phyloP scores from a whole-genome alignment of 1,140 invertebrate species.

The Oncopeltus fasciatus region DNA sequence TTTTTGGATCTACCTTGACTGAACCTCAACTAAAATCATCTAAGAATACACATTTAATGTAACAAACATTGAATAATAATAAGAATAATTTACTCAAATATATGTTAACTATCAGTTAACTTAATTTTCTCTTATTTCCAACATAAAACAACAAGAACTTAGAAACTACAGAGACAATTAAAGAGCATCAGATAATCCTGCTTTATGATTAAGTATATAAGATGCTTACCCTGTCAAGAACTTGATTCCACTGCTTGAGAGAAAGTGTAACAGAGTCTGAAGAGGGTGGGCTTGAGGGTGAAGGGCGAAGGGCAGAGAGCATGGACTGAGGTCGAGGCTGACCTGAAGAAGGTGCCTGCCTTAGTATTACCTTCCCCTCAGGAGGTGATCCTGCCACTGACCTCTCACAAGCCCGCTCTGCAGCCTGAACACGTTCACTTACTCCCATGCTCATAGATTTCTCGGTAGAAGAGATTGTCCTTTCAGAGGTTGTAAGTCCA shows the following conservation, averaged over 20 bases:
- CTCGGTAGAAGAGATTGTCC: not conserved
- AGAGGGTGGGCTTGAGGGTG: not conserved
- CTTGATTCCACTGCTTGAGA: conserved; percentile 18
- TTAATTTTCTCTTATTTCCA: too few relatives aligned
- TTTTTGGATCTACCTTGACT: too few relatives aligned
- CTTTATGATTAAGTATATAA: too few relatives aligned
- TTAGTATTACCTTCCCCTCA: not conserved
- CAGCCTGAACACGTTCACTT: not conserved
- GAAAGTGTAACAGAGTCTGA: conserved; percentile 15
- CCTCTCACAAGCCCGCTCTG: not conserved
- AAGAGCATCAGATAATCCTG: too few relatives aligned
- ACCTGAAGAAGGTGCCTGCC: not conserved
- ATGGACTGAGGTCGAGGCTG: conserved; percentile 4
- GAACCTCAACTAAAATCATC: too few relatives aligned
- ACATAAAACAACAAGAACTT: too few relatives aligned
- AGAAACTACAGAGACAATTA: too few relatives aligned
- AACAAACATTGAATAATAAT: too few relatives aligned
- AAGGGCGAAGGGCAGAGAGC: not conserved
- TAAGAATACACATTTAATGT: too few relatives aligned
- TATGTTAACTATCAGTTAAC: too few relatives aligned
- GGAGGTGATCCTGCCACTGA: not conserved
- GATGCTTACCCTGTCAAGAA: conserved; percentile 21
- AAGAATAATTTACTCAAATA: too few relatives aligned
- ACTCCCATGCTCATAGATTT: not conserved
- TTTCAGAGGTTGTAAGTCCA: not conserved